Percentiles rank a stretch among this genome's conserved stretches.
These are phyloP conservation scores for Oryzias javanicus DNA, from an alignment of 2,113 vertebrate genomes.

Conservation along the genomic window DNA sequence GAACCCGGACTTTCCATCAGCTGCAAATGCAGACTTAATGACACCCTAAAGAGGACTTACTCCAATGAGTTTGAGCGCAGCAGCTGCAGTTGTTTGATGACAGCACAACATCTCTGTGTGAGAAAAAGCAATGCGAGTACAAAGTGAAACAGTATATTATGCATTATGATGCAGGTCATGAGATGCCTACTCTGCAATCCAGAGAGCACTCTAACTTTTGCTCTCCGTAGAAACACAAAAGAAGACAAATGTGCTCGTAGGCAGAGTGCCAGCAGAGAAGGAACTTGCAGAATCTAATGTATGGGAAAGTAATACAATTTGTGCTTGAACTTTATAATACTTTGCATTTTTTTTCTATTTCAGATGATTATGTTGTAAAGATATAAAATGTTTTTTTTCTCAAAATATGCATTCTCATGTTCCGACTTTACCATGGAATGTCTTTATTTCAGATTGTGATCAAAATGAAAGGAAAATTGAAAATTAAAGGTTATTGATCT, in stretches of 20 bases:
- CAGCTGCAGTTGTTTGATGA: constrained; percentile 6
- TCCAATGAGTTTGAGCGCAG: constrained; percentile 8
- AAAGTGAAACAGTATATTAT: constrained; percentile 5
- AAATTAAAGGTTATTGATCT: no score
- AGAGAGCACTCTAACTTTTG: constrained; percentile 7
- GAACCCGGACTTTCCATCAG: constrained; percentile 37
- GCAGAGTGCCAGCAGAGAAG: constrained; percentile 2
- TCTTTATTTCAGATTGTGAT: no score
- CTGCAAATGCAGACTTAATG: constrained; percentile 39
- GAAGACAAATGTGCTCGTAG: constrained; percentile 19
- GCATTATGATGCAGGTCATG: neutral
- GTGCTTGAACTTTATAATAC: neutral
- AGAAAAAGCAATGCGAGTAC: constrained; percentile 4
- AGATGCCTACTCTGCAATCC: neutral
- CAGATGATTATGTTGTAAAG: neutral
- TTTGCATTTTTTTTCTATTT: neutral
- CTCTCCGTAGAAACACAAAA: constrained; percentile 8
- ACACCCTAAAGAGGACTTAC: constrained; percentile 13
- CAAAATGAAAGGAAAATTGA: no score
- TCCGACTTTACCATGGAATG: no score
- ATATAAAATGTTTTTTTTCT: neutral
- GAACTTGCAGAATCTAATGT: constrained; percentile 1
- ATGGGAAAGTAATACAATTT: constrained; percentile 6
- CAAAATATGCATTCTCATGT: neutral
- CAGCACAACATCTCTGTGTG: neutral